Evolutionary conservation across 2,113 vertebrate genomes (phyloP).

Genomic region (Hippocampus barbouri): DNA sequence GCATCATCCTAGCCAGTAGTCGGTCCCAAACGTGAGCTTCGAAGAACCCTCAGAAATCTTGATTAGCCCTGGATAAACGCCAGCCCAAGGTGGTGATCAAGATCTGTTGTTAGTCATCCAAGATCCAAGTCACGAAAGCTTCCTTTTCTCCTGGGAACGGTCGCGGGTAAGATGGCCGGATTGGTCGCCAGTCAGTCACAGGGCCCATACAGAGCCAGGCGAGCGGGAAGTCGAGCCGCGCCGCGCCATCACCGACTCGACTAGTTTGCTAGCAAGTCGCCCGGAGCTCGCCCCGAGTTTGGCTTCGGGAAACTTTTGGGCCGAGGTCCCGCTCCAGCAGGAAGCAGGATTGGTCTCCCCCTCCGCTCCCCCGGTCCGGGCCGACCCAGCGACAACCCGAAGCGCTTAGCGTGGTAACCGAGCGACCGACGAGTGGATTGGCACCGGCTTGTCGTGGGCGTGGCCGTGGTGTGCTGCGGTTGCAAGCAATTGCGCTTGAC

Average conservation of each 20-base stretch:
- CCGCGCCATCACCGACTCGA: neutral
- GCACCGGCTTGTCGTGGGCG: slow-evolving; percentile 81
- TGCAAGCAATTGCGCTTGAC: neutral
- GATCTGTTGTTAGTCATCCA: too few relatives aligned
- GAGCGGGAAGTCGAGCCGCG: neutral
- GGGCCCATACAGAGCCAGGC: neutral
- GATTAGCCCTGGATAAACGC: too few relatives aligned
- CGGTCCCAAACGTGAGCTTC: too few relatives aligned
- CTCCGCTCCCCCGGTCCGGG: slow-evolving; percentile 68
- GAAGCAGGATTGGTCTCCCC: slow-evolving; percentile 42
- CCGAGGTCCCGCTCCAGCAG: too few relatives aligned
- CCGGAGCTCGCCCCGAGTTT: too few relatives aligned
- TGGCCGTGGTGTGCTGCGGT: slow-evolving; percentile 42
- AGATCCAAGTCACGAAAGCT: too few relatives aligned
- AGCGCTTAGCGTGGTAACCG: slow-evolving; percentile 80
- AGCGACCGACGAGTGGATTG: slow-evolving; percentile 53
- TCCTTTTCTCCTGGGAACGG: neutral
- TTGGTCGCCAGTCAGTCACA: neutral
- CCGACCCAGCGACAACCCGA: slow-evolving; percentile 20
- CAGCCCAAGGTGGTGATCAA: too few relatives aligned
- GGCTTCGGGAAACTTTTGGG: too few relatives aligned
- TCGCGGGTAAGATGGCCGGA: neutral
- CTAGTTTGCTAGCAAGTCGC: too few relatives aligned
- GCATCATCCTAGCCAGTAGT: too few relatives aligned
- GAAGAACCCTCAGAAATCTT: too few relatives aligned